Conservation (phyloP, 2,113 vertebrate species). For the Grammomys dolichurus region DNA sequence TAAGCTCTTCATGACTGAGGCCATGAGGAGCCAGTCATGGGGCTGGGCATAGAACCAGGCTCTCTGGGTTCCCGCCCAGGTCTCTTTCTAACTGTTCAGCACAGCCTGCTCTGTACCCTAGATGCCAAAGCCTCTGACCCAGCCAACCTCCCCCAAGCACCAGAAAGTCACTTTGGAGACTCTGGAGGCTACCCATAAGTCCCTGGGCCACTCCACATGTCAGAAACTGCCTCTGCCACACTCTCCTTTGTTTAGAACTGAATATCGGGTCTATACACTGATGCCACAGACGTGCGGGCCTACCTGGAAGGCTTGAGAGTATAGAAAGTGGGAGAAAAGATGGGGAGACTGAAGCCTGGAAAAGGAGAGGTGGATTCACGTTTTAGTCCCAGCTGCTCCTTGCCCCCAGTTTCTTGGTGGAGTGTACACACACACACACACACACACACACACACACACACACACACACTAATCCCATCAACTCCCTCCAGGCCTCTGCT, state of each 20-base stretch:
- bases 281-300: neutral
- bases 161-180: conserved; percentile 71
- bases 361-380: conserved; percentile 14
- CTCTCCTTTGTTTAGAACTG: conserved; percentile 66
- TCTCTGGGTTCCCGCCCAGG: conserved; percentile 64
- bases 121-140: conserved; percentile 72
- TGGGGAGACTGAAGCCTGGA: conserved; percentile 60
- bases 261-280: conserved; percentile 46
- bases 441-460: too few relatives aligned
- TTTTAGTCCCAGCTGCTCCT: conserved; percentile 20
- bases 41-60: conserved; percentile 74
- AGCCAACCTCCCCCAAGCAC: conserved; percentile 52
- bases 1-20: conserved; percentile 39
- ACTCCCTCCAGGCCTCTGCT: conserved; percentile 30
- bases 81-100: conserved; percentile 65
- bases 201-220: conserved; percentile 20
- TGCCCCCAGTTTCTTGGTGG: neutral
- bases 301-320: neutral
- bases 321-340: conserved; percentile 14
- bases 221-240: conserved; percentile 40
- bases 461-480: neutral
- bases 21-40: conserved; percentile 57
- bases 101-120: conserved; percentile 72
- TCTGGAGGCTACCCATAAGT: conserved; percentile 62
- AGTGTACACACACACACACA: neutral